A percentile compares a stretch with the other conserved stretches of the same genome.
These are phyloP conservation scores for Pseudomyrmex cubaensis DNA, from an alignment of 1,140 invertebrate species.

Conservation along the genomic window DNA sequence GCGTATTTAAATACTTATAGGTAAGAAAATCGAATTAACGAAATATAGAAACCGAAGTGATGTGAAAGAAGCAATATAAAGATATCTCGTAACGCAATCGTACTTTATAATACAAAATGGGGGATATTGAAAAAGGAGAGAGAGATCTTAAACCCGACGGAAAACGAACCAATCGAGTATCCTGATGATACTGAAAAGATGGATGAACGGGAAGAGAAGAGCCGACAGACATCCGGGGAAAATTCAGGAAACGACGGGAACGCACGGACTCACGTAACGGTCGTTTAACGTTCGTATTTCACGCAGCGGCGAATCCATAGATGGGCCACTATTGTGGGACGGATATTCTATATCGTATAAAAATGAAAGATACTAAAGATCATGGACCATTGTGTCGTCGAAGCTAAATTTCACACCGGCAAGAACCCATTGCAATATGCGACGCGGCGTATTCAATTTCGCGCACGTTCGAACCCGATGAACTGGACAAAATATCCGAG, in stretches of 20 bases:
- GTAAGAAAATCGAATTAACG: not conserved
- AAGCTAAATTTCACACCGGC: constrained; percentile 64
- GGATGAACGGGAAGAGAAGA: constrained; percentile 12
- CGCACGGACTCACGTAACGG: constrained; percentile 51
- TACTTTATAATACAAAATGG: constrained; percentile 4
- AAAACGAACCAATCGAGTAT: constrained; percentile 46
- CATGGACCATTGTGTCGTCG: constrained; percentile 53
- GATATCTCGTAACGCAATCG: constrained; percentile 3
- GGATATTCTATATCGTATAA: constrained; percentile 69
- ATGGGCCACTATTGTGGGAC: constrained; percentile 64
- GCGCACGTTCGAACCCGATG: constrained; percentile 3
- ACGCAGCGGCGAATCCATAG: constrained; percentile 68
- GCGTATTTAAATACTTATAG: not conserved
- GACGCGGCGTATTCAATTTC: constrained; percentile 41
- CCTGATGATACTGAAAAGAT: constrained; percentile 44
- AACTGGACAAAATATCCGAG: constrained; percentile 19
- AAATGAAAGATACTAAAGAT: constrained; percentile 73
- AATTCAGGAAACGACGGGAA: constrained; percentile 66
- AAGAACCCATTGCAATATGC: constrained; percentile 41
- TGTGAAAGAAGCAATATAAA: not conserved
- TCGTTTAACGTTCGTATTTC: constrained; percentile 70
- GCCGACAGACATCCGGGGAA: constrained; percentile 40
- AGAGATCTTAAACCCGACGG: not conserved
- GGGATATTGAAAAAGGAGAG: not conserved
- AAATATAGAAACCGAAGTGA: not conserved